These are phyloP conservation scores for Ridgeia piscesae DNA, from an alignment of 1,140 invertebrate genomes.

Conservation along the genomic window DNA sequence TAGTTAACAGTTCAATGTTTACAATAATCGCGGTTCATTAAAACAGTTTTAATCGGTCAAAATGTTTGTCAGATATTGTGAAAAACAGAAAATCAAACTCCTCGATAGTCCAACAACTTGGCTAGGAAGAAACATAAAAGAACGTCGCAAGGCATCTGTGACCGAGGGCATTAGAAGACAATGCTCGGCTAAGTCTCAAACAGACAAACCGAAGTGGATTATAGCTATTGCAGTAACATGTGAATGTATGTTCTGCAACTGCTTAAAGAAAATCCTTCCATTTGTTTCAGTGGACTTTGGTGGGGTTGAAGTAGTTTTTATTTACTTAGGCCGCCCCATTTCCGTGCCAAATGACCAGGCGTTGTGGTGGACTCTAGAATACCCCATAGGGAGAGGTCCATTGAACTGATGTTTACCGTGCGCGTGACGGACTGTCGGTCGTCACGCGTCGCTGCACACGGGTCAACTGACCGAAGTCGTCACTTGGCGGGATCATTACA, in stretches of 20 bases:
- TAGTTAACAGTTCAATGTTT: no score
- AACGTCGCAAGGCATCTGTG: no score
- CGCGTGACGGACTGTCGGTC: neutral
- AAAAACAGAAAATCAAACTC: no score
- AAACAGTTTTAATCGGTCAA: no score
- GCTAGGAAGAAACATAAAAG: no score
- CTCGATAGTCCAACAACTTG: no score
- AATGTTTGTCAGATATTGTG: no score
- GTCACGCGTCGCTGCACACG: neutral
- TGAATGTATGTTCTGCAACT: neutral
- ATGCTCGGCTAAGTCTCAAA: no score
- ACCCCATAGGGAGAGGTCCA: neutral
- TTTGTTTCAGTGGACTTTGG: neutral
- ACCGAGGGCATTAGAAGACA: no score
- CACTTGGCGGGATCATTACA: neutral
- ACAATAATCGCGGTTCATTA: no score
- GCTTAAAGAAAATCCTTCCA: neutral
- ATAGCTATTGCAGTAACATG: neutral
- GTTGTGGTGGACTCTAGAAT: neutral
- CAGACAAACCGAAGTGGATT: no score
- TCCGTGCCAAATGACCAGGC: neutral
- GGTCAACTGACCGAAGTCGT: neutral
- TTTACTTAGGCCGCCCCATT: neutral
- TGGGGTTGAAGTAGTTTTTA: no score
- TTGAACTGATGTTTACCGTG: neutral